These are phyloP conservation scores for Pachycephus smyrnensis DNA, from an alignment of 2,888 invertebrate species.

Conservation along the genomic window DNA sequence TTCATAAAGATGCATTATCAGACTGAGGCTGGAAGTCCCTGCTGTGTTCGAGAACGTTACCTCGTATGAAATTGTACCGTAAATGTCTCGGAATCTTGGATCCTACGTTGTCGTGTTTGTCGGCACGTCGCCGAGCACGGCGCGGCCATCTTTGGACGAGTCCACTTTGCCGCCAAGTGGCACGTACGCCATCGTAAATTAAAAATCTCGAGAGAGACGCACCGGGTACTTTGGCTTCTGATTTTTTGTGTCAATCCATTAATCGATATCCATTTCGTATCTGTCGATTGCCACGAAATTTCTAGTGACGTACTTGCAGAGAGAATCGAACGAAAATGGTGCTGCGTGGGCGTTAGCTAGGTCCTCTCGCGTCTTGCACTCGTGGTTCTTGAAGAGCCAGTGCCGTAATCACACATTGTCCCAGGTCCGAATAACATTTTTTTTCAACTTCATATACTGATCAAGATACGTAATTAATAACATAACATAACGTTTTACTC, in stretches of 20 bases:
- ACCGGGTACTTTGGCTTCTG: neutral
- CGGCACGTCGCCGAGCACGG: neutral
- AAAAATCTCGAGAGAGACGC: neutral
- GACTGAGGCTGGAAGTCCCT: neutral
- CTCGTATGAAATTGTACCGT: neutral
- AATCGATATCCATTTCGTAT: neutral
- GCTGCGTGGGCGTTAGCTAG: constrained; percentile 36
- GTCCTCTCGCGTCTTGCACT: neutral
- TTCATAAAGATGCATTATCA: neutral
- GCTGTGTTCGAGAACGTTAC: neutral
- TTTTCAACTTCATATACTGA: neutral
- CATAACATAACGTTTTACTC: neutral
- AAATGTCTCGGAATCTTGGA: neutral
- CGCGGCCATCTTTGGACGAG: constrained; percentile 63
- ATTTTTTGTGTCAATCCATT: neutral
- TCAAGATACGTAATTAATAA: neutral
- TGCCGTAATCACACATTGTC: neutral
- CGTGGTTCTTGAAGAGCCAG: neutral
- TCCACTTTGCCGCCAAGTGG: constrained; percentile 55
- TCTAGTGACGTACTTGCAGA: neutral
- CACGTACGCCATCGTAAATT: constrained; percentile 11
- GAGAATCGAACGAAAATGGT: neutral
- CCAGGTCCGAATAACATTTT: neutral
- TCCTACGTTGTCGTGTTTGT: neutral
- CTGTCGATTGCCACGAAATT: neutral